Base-by-base conservation (phyloP, 2,113 vertebrate genomes). In the Poecile atricapillus region DNA sequence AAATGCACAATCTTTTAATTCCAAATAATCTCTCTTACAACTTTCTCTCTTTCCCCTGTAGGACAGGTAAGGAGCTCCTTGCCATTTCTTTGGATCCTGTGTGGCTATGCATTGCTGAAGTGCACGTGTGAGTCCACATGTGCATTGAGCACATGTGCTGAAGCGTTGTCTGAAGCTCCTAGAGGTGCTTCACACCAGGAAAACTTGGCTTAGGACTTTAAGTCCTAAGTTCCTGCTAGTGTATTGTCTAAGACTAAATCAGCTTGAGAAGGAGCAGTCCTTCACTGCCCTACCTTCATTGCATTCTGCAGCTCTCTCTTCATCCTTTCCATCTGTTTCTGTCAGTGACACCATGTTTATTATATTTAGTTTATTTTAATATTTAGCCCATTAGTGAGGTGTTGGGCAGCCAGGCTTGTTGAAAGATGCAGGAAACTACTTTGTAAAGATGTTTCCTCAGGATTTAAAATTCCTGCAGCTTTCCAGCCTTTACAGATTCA, bases 391-490 rank as follows among this genome's bases (percentile, higher is more conserved):
- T 80, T 83, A 83, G 16, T 2, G 3, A 87, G 50, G 49, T 91
- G 55, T 85, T 93, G 53, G 52, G 33, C 59, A 70, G 71, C 60
- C 37, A 43, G 59, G 39, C 53, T 87, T 65, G 35, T 59, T 88
- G 82, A 90, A 93, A 74, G 68, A 41, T 60, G 33, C 50, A 90
- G 87, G 33, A 92, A 95, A 76, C 50, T 62, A 43, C 70, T 91
- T 91, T 73, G 35, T 24, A 83, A 91, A 91, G 67, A 23, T 77
- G 59, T 74, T 90, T 91, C 63, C 46, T 88, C 13, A 11, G 75
- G 78, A 83, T 84, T 64, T 33, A 44, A 86, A 89, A 74, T 65
- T 76, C 22, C 67, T 50, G 44, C 55, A 80, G 79, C 46, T 91
- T 93, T 55, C 11, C 13, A 69, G 0, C 31, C 50, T 37, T 53